Conservation (phyloP, 2,888 invertebrate genomes). For the Himalopsyche anomala region DNA sequence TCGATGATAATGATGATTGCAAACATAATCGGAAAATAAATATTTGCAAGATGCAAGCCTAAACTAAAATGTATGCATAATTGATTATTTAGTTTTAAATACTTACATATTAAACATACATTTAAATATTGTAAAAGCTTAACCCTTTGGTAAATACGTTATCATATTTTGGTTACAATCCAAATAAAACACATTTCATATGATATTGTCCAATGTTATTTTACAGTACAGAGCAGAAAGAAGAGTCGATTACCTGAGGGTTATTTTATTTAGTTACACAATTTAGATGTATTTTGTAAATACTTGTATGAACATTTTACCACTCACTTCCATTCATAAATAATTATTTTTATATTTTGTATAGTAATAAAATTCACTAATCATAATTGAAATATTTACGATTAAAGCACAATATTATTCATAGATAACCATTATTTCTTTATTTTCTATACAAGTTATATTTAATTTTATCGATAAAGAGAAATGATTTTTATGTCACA, state of each 20-base stretch:
- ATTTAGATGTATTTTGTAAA: neutral
- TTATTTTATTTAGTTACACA: too few relatives aligned
- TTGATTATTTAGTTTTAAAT: conserved; percentile 63
- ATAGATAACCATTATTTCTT: too few relatives aligned
- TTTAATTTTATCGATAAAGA: too few relatives aligned
- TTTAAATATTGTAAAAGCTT: conserved; percentile 44
- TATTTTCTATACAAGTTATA: too few relatives aligned
- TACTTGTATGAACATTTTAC: conserved; percentile 7
- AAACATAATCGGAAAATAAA: conserved; percentile 74
- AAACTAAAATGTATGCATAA: conserved; percentile 69
- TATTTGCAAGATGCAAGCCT: conserved; percentile 74
- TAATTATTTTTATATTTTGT: neutral
- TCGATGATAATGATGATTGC: conserved; percentile 76
- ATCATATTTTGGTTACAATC: too few relatives aligned
- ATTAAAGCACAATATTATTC: too few relatives aligned
- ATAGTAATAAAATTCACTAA: neutral
- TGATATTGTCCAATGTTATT: too few relatives aligned
- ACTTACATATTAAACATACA: conserved; percentile 66
- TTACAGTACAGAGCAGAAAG: too few relatives aligned
- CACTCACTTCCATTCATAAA: neutral
- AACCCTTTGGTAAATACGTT: too few relatives aligned
- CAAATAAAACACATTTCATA: too few relatives aligned
- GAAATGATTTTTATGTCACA: too few relatives aligned
- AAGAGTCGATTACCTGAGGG: too few relatives aligned
- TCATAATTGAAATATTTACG: neutral